A percentile compares a stretch with the other conserved stretches of the same genome.
Conservation (phyloP, 2,888 invertebrate species). For the Cheilosia impressa region DNA sequence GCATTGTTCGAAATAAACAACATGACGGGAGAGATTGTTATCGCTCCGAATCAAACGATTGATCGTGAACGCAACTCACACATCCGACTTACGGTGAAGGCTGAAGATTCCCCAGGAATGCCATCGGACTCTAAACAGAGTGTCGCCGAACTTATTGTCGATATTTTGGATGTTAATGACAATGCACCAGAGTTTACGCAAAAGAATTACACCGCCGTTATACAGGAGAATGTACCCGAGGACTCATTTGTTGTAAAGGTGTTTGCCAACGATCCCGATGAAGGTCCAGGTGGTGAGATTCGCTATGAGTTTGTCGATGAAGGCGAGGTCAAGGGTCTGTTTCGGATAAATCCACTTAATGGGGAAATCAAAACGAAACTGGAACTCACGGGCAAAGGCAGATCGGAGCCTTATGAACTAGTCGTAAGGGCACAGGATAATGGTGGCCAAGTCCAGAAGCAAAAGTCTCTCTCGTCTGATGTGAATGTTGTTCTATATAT, state of each 20-base stretch:
- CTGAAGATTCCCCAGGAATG: conserved; percentile 90
- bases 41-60: conserved; percentile 87
- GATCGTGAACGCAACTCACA: conserved; percentile 90
- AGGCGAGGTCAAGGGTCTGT: conserved; percentile 89
- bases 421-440: conserved; percentile 89
- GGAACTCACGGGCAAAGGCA: conserved; percentile 89
- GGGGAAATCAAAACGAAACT: conserved; percentile 88
- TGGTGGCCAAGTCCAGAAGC: conserved; percentile 85
- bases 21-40: conserved; percentile 87
- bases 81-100: conserved; percentile 88
- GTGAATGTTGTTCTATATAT: conserved; percentile 88
- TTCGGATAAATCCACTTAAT: conserved; percentile 87
- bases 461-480: conserved; percentile 86
- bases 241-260: conserved; percentile 88
- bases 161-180: conserved; percentile 91
- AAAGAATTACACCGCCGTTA: conserved; percentile 87
- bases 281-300: conserved; percentile 89
- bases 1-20: conserved; percentile 89
- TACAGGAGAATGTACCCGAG: conserved; percentile 89
- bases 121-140: conserved; percentile 87
- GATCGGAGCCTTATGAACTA: conserved; percentile 89
- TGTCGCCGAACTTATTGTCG: conserved; percentile 87
- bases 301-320: conserved; percentile 90
- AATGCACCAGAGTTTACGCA: conserved; percentile 89
- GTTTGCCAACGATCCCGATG: conserved; percentile 90